Evolutionary conservation across 2,797 vertebrate genomes (phyloP).

Genomic region (Lacerta bilineata): DNA sequence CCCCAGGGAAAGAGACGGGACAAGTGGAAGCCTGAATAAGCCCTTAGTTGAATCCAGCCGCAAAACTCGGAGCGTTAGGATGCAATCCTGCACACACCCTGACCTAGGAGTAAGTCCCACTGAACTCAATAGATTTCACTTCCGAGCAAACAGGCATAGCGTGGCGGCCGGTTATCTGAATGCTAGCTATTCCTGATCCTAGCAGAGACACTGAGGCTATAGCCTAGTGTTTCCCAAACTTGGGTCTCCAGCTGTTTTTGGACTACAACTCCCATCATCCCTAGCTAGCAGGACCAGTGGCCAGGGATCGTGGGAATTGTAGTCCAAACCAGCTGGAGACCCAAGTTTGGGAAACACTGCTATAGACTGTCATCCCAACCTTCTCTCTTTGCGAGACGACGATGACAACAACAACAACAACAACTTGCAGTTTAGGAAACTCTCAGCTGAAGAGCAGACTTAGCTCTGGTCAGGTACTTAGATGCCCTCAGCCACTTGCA

Average conservation of each 20-base stretch:
- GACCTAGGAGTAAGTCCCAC: not conserved
- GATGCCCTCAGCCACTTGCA: not conserved
- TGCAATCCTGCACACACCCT: not conserved
- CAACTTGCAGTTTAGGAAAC: not conserved
- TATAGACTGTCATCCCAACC: not conserved
- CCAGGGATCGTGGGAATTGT: too few relatives aligned
- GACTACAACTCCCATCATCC: too few relatives aligned
- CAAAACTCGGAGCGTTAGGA: not conserved
- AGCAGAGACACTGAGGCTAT: not conserved
- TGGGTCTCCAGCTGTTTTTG: too few relatives aligned
- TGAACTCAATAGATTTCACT: not conserved
- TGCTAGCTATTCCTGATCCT: not conserved
- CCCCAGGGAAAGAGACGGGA: too few relatives aligned
- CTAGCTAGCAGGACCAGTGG: too few relatives aligned
- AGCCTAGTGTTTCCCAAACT: not conserved
- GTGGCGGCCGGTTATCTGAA: not conserved
- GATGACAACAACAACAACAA: not conserved
- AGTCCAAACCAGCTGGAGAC: too few relatives aligned
- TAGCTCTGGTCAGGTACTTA: not conserved
- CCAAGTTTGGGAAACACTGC: not conserved
- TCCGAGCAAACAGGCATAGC: not conserved
- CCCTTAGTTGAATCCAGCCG: too few relatives aligned
- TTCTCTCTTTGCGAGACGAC: constrained; percentile 1
- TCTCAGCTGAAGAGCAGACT: not conserved
- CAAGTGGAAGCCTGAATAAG: not conserved